Conservation (phyloP, 2,888 invertebrate species). For the Steinernema hermaphroditum region DNA sequence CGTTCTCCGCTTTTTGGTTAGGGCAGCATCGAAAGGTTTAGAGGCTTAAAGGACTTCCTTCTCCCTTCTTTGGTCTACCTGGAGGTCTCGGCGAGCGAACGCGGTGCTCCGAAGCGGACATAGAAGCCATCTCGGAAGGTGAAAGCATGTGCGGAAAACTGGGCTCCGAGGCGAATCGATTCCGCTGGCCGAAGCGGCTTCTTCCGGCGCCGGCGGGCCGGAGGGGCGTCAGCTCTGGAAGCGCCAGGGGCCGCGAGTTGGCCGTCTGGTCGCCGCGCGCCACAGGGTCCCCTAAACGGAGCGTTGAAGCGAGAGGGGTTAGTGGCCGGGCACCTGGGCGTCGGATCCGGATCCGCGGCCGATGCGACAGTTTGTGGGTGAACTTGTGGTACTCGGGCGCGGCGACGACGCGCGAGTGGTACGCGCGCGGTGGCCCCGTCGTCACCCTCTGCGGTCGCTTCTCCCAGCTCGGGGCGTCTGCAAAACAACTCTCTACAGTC, state of each 20-base stretch:
- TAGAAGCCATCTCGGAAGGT: conserved; percentile 27
- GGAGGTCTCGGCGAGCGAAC: background rate
- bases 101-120: conserved; percentile 9
- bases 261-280: conserved; percentile 24
- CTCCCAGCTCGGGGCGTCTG: conserved; percentile 19
- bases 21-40: too few relatives aligned
- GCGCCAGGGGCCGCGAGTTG: conserved; percentile 19
- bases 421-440: conserved; percentile 12
- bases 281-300: conserved; percentile 12
- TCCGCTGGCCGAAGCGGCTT: conserved; percentile 12
- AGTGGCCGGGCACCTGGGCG: conserved; percentile 51
- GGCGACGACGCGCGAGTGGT: conserved; percentile 29
- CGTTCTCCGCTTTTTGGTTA: too few relatives aligned
- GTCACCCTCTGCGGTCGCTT: background rate
- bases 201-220: background rate
- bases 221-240: conserved; percentile 17
- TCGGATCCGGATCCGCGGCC: conserved; percentile 61
- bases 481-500: background rate
- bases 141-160: conserved; percentile 30
- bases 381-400: conserved; percentile 34
- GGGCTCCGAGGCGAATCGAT: background rate
- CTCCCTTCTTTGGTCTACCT: conserved; percentile 9
- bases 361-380: conserved; percentile 58
- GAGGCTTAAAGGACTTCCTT: background rate
- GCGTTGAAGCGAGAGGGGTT: conserved; percentile 5